Conservation (phyloP, 2,888 invertebrate species). For the Noctua janthe region DNA sequence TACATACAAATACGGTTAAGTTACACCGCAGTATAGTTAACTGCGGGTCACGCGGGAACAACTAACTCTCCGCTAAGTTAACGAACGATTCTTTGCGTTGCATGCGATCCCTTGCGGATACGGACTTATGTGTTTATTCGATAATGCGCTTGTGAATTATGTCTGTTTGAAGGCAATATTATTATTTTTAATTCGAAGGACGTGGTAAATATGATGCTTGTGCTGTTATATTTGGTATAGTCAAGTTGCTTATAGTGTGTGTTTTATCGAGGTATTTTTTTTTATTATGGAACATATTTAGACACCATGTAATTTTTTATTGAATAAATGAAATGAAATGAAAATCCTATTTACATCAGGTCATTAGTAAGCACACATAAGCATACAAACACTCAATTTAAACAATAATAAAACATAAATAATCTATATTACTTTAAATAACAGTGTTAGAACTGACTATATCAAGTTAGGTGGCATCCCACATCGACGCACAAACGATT, state of each 20-base stretch:
- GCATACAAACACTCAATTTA: too few species aligned
- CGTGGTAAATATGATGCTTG: background rate
- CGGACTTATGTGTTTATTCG: slow-evolving; percentile 41
- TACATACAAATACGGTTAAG: background rate
- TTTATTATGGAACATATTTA: too few species aligned
- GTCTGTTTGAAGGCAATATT: background rate
- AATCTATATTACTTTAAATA: too few species aligned
- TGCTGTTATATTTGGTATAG: background rate
- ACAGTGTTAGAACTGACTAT: too few species aligned
- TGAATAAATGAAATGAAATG: too few species aligned
- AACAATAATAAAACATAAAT: too few species aligned
- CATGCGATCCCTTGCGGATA: slow-evolving; percentile 32
- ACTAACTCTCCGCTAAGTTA: slow-evolving; percentile 45
- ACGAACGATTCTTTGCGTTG: slow-evolving; percentile 51
- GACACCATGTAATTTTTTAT: too few species aligned
- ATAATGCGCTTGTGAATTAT: slow-evolving; percentile 29
- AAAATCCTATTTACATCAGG: too few species aligned
- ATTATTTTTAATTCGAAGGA: background rate
- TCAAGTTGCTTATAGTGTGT: background rate
- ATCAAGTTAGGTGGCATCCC: too few species aligned
- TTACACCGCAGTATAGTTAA: slow-evolving; percentile 21
- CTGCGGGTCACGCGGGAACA: slow-evolving; percentile 34
- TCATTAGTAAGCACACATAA: too few species aligned
- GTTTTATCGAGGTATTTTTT: too few species aligned
- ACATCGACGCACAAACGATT: too few species aligned